These are phyloP conservation scores for Lytechinus variegatus DNA, from an alignment of 35 echinoderm and acorn worm species.

Conservation along the genomic window DNA sequence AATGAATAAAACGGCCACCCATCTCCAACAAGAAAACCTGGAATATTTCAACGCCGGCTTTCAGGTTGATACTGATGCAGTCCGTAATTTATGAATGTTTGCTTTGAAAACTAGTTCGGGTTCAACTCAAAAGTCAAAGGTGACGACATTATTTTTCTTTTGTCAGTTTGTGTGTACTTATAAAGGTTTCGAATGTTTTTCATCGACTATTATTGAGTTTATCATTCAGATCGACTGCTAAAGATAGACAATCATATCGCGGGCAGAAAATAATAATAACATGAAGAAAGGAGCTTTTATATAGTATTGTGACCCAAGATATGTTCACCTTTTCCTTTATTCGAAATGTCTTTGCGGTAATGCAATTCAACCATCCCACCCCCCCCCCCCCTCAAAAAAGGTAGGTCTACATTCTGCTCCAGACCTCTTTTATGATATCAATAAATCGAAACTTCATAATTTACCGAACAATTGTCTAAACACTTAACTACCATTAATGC, in stretches of 20 bases:
- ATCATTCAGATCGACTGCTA: not conserved
- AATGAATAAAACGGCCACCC: not conserved
- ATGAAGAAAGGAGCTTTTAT: no score
- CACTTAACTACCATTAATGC: no score
- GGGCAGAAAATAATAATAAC: no score
- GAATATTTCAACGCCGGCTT: not conserved
- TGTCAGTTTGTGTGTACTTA: not conserved
- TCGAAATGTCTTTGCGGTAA: no score
- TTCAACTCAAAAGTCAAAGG: not conserved
- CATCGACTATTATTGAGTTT: not conserved
- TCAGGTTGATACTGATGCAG: not conserved
- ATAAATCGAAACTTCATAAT: no score
- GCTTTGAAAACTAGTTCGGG: not conserved
- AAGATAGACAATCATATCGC: not conserved
- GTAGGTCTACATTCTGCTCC: no score
- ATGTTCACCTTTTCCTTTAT: no score
- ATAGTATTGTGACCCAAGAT: no score
- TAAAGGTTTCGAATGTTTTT: not conserved
- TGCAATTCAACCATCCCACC: no score
- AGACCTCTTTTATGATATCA: no score
- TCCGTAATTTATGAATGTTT: not conserved
- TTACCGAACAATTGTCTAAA: no score
- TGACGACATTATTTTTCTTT: not conserved
- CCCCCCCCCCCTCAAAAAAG: no score
- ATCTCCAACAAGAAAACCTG: not conserved